Evolutionary conservation across 2,888 invertebrate genomes (phyloP).

Genomic region (Athalia cordata): DNA sequence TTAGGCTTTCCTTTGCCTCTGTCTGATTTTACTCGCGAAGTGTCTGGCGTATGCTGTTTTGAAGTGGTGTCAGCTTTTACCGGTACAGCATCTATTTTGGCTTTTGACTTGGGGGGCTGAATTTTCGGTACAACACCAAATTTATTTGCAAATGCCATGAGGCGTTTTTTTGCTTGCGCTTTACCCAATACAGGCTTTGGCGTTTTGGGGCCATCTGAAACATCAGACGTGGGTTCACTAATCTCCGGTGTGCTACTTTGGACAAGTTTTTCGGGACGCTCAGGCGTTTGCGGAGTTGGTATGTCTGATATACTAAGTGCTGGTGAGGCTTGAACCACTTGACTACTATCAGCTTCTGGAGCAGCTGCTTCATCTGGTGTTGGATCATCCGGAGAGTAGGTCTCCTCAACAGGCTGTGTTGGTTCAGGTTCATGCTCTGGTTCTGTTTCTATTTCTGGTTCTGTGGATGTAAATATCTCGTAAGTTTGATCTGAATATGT

Average conservation of each 20-base stretch:
- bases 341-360: conserved; percentile 24
- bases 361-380: conserved; percentile 22
- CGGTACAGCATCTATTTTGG: conserved; percentile 6
- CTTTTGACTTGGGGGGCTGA: conserved; percentile 57
- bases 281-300: conserved; percentile 65
- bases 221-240: conserved; percentile 57
- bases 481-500: too few relatives aligned
- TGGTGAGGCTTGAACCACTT: background rate
- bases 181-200: conserved; percentile 70
- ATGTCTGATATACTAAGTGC: conserved; percentile 55
- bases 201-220: conserved; percentile 63
- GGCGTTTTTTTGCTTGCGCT: conserved; percentile 69
- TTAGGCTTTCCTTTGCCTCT: conserved; percentile 49
- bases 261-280: conserved; percentile 57
- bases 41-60: conserved; percentile 12
- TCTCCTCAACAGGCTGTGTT: background rate
- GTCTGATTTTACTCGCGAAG: conserved; percentile 48
- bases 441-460: too few relatives aligned
- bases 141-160: conserved; percentile 71
- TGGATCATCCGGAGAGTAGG: conserved; percentile 39
- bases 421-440: background rate
- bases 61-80: conserved; percentile 6
- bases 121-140: conserved; percentile 64
- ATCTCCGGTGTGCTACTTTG: conserved; percentile 49
- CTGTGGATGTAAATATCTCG: too few relatives aligned